Conservation (phyloP, 1,140 invertebrate genomes). For the Monochamus saltuarius region DNA sequence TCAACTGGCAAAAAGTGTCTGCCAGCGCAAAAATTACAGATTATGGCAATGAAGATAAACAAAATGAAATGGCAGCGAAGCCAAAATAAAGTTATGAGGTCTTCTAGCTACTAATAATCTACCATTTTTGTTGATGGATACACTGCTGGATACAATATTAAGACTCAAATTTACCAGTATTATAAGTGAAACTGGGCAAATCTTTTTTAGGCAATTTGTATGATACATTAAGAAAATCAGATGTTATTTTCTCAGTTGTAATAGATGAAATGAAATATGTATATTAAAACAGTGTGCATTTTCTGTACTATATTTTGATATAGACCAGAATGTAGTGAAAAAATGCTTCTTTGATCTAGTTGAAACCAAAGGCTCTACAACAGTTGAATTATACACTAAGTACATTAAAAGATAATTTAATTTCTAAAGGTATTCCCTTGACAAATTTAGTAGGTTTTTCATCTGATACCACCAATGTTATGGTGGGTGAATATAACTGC, state of each 20-base stretch:
- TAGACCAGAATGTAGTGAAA: too few species aligned
- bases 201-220: slow-evolving; percentile 8
- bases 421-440: too few species aligned
- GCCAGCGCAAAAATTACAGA: slow-evolving; percentile 1
- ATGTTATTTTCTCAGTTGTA: slow-evolving; percentile 18
- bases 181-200: slow-evolving; percentile 13
- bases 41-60: not conserved
- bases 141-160: not conserved
- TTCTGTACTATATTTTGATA: too few species aligned
- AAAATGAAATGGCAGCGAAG: not conserved
- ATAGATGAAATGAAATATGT: slow-evolving; percentile 27
- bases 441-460: too few species aligned
- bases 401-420: too few species aligned
- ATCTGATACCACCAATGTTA: too few species aligned
- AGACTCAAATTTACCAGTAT: slow-evolving; percentile 17
- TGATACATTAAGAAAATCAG: slow-evolving; percentile 7
- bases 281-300: too few species aligned
- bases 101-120: slow-evolving; percentile 20
- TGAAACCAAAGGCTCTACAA: too few species aligned
- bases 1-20: slow-evolving; percentile 5
- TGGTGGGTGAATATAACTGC: too few species aligned
- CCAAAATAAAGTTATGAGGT: slow-evolving; percentile 21
- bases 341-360: too few species aligned
- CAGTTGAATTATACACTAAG: too few species aligned
- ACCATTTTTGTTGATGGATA: slow-evolving; percentile 20